Evolutionary conservation across 2,888 invertebrate species (phyloP), one percentile per base, ranked within the genome.

Genomic region (Eilema griseolum): DNA sequence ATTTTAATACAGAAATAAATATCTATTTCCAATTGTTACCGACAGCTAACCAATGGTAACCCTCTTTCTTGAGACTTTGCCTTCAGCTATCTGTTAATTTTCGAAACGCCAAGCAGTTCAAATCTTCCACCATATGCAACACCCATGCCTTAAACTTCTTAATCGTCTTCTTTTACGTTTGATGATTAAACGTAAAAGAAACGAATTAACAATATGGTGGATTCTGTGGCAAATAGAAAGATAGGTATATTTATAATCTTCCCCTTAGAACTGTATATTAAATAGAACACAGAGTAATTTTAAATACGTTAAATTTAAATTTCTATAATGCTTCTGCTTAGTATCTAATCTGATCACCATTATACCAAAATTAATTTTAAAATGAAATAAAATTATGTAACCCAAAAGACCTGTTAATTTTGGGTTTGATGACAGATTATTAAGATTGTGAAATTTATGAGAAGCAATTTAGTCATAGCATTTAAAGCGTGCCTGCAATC

Each of bases 391-490:
- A 10, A 10, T 52, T 52, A 52, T 52, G n/a, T 52, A 59, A 26
- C 28, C 59, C 7, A 28, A 28, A 59, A 20, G 16, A 59, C 24
- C 14, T 10, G 14, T 16, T 59, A 16, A 59, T 59, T 28, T 59
- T 59, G 8, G 24, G 23, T 5, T 16, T 26, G 26, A 59, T 59
- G 26, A 59, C 28, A 26, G 24, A 28, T 14, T 16, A 59, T 59
- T 26, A 59, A 26, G 26, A 59, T 59, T 5, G 4, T 59, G n/a
- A 41, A 64, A 69, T 59, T 59, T 52, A 52, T n/a, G 52, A 59
- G 46, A 24, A 63, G 63, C 68, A 26, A 26, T 68, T 67, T 23
- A 62, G 20, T 61, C 20, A 33, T 20, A 63, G 16, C 14, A 62
- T 52, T 63, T n/a, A 41, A 63, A 41, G 16, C 37, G 62, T 61